Evolutionary conservation across 1,140 invertebrate genomes (phyloP).

Genomic region (Eupeodes corollae): DNA sequence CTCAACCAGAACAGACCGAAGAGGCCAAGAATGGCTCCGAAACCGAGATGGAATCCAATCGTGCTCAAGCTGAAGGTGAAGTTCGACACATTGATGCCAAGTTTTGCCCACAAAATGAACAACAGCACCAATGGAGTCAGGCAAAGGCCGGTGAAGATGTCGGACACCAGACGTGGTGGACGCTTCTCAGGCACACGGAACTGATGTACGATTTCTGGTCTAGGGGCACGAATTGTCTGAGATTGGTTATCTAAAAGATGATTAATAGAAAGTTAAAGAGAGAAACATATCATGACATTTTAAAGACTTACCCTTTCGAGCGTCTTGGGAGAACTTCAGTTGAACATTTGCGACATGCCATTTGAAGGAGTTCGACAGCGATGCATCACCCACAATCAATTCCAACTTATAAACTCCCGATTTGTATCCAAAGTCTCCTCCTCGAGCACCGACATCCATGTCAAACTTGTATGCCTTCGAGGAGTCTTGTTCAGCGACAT

Average conservation of each 20-base stretch:
- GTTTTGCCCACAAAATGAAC: constrained; percentile 73
- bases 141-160: constrained; percentile 78
- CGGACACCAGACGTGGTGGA: constrained; percentile 75
- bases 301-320: background rate
- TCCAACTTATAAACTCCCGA: constrained; percentile 75
- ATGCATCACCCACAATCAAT: constrained; percentile 81
- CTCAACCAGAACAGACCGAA: constrained; percentile 86
- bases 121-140: constrained; percentile 73
- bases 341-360: constrained; percentile 72
- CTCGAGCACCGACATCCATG: constrained; percentile 64
- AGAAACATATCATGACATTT: background rate
- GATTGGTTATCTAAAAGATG: constrained; percentile 28
- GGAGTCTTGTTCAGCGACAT: constrained; percentile 82
- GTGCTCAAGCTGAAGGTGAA: constrained; percentile 69
- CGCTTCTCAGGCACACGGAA: constrained; percentile 88
- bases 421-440: constrained; percentile 65
- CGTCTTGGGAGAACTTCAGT: constrained; percentile 54
- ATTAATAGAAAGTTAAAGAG: background rate
- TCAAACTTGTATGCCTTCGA: constrained; percentile 82
- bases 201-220: constrained; percentile 83
- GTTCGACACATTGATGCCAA: constrained; percentile 81
- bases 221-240: constrained; percentile 39
- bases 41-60: constrained; percentile 75
- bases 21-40: constrained; percentile 73
- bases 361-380: constrained; percentile 76